A percentile compares a stretch with the other conserved stretches of the same genome.
phyloP scores from a whole-genome alignment of 2,113 vertebrate species.

The Plecturocebus donacophilus region DNA sequence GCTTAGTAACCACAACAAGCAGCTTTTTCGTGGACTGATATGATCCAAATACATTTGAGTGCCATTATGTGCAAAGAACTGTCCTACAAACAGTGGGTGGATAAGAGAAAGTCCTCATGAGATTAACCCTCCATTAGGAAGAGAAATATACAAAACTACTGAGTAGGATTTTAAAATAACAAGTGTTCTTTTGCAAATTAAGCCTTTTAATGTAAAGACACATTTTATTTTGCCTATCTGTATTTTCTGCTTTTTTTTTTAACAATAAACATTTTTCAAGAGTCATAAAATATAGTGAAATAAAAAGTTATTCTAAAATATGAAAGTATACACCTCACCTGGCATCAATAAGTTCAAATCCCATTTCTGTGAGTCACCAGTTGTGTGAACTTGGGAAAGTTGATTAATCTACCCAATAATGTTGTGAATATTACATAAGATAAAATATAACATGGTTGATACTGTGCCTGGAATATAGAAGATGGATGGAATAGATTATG shows the following conservation, averaged over 20 bases:
- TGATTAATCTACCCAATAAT: background rate
- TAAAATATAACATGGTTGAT: background rate
- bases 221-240: background rate
- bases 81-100: background rate
- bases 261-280: background rate
- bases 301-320: background rate
- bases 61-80: background rate
- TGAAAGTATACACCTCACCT: background rate
- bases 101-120: background rate
- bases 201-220: background rate
- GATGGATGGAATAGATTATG: background rate
- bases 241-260: background rate
- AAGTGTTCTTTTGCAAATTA: background rate
- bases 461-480: background rate
- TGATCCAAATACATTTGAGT: background rate
- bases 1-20: background rate
- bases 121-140: background rate
- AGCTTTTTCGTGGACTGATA: background rate
- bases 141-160: background rate
- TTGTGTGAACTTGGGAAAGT: background rate
- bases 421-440: background rate
- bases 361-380: background rate
- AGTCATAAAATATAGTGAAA: constrained; percentile 9
- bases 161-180: background rate
- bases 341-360: background rate